Evolutionary conservation across 2,888 invertebrate species (phyloP), one percentile per base, ranked within the genome.

Genomic region (Phasia obesa): DNA sequence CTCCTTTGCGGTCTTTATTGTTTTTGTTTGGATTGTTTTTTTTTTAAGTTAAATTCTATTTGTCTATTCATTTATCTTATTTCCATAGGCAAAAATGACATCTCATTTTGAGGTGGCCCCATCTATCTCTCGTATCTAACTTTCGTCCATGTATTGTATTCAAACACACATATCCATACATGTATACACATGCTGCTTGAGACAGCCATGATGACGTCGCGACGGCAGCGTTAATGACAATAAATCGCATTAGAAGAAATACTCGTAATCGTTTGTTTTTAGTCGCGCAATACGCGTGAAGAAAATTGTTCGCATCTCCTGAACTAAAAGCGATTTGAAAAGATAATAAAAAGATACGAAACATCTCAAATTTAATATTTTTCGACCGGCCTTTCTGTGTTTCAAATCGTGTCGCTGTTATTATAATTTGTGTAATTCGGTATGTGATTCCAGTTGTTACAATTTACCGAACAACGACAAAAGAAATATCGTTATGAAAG

Each of bases 211-310:
- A 21, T 13, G 49, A 60, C 69, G 57, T 4, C 42, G 49, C 62
- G 42, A 11, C 23, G 49, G 27, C 67, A 31, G 47, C 53, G 38
- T 27, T 35, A 19, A 17, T 53, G 67, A 57, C 60, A 67, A 62
- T 9, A 47, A 79, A 71, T 75, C 65, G 55, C 75, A 75, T 74
- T 79, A 83, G 70, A 44, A 53, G 55, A 83, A 79, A 53, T 75
- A 69, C 70, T 47, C 19, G 38, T 47, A 67, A 55, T 70, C 51
- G 47, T 70, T 83, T 75, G 79, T 75, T 70, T 69, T 83, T 83
- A 83, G 83, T 83, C 83, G 83, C 71, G 65, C 60, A 75, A 71
- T 79, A 60, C 64, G 59, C 65, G 71, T 79, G 70, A 83, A 55
- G 82, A 78, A 82, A 74, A 83, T 75, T 53, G 79, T 75, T 79